Percentiles rank a stretch among this genome's conserved stretches.
These are phyloP conservation scores for Eulemur rufifrons DNA, from an alignment of 2,113 vertebrate species.

Conservation along the genomic window DNA sequence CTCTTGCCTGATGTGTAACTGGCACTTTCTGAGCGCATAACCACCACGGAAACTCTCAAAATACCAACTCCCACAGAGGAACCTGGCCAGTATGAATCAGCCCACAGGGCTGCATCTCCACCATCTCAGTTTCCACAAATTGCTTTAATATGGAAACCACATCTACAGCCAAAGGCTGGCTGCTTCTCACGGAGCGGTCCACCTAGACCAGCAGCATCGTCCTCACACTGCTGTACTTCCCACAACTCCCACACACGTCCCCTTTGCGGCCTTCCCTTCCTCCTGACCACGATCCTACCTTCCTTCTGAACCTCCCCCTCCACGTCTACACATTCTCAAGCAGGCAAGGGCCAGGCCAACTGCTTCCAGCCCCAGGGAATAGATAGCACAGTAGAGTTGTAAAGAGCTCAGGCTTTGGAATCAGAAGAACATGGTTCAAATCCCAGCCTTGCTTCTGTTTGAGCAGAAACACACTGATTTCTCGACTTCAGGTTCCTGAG, in stretches of 20 bases:
- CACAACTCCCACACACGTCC: not conserved
- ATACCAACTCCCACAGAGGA: conserved; percentile 8
- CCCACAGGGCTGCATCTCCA: not conserved
- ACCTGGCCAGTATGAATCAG: not conserved
- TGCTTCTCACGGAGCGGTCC: not conserved
- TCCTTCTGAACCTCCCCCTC: not conserved
- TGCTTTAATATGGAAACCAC: conserved; percentile 36
- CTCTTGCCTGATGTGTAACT: not conserved
- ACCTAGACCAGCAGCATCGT: too few relatives aligned
- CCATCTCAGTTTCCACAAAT: not conserved
- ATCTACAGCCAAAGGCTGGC: not conserved
- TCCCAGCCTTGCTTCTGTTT: not conserved
- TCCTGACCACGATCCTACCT: not conserved
- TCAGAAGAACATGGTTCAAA: not conserved
- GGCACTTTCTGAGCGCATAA: not conserved
- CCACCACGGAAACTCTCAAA: conserved; percentile 41
- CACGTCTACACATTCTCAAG: not conserved
- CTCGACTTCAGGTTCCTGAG: not conserved
- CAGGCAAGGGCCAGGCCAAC: accelerated
- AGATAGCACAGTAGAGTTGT: too few relatives aligned
- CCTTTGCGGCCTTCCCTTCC: not conserved
- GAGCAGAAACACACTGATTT: not conserved
- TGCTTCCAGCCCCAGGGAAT: not conserved
- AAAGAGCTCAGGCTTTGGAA: not conserved
- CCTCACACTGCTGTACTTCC: not conserved